Conservation (phyloP, 2,888 invertebrate species). For the Drosophila subsilvestris region DNA sequence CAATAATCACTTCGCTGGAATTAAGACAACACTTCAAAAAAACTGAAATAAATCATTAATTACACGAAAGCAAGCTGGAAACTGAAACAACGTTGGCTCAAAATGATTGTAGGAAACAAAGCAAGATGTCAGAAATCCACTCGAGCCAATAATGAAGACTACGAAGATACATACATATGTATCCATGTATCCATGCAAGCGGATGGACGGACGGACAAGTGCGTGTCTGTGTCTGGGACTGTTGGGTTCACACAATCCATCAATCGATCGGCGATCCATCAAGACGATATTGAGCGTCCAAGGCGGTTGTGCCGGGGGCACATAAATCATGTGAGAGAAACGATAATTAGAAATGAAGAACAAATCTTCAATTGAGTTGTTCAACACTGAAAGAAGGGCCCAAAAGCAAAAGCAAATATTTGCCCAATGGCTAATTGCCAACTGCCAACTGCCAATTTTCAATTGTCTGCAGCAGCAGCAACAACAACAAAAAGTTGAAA, state of each 20-base stretch:
- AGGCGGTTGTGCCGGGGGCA: slow-evolving; percentile 16
- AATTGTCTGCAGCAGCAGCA: not conserved
- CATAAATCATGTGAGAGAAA: slow-evolving; percentile 65
- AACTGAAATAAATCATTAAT: slow-evolving; percentile 75
- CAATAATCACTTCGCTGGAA: slow-evolving; percentile 70
- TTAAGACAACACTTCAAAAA: slow-evolving; percentile 67
- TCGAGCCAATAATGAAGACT: slow-evolving; percentile 52
- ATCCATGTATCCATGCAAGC: not conserved
- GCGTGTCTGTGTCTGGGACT: slow-evolving; percentile 31
- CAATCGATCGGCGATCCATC: slow-evolving; percentile 74
- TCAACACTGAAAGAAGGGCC: not conserved
- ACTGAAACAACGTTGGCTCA: slow-evolving; percentile 32
- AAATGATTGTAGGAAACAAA: slow-evolving; percentile 51
- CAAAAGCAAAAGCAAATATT: slow-evolving; percentile 16
- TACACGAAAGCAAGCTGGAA: slow-evolving; percentile 57
- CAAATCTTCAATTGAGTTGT: slow-evolving; percentile 54
- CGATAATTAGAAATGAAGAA: slow-evolving; percentile 70
- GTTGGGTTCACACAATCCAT: slow-evolving; percentile 76
- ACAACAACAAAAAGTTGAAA: not conserved
- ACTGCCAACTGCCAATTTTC: slow-evolving; percentile 32
- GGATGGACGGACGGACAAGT: slow-evolving; percentile 66
- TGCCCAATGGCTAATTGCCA: slow-evolving; percentile 43
- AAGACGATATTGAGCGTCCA: slow-evolving; percentile 65
- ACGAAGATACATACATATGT: slow-evolving; percentile 27
- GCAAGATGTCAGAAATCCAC: slow-evolving; percentile 77